phyloP scores from a whole-genome alignment of 2,797 vertebrate species.

The Peromyscus melanophrys region DNA sequence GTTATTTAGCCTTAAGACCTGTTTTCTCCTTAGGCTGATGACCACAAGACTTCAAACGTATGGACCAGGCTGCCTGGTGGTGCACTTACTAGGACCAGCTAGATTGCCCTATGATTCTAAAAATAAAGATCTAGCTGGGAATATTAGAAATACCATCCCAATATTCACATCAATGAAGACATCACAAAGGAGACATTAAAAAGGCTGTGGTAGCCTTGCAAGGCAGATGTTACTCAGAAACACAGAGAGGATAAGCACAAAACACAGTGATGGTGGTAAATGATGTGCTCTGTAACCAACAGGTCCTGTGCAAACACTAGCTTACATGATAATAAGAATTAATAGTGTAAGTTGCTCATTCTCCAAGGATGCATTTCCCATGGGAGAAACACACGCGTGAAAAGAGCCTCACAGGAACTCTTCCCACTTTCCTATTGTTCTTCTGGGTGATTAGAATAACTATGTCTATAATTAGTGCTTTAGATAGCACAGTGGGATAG shows the following conservation, averaged over 20 bases:
- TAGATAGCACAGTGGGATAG: not conserved
- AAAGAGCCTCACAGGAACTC: not conserved
- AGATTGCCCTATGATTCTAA: not conserved
- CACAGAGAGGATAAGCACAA: not conserved
- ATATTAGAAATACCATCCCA: conserved; percentile 83
- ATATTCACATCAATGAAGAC: conserved; percentile 47
- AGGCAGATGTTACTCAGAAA: not conserved
- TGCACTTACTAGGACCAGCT: no score
- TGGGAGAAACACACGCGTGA: not conserved
- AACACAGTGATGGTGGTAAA: not conserved
- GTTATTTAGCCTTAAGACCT: conserved; percentile 75
- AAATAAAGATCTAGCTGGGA: conserved; percentile 47
- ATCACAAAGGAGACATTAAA: not conserved
- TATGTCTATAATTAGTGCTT: not conserved
- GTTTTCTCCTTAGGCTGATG: conserved; percentile 81
- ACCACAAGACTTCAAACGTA: conserved; percentile 69
- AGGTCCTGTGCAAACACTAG: not conserved
- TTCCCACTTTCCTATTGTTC: not conserved
- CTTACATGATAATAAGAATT: not conserved
- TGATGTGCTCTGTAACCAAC: not conserved
- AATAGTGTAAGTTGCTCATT: not conserved
- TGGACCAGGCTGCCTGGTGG: not conserved
- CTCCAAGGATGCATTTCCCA: not conserved
- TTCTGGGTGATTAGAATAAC: not conserved
- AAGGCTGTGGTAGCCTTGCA: no score